A percentile compares a stretch with the other conserved stretches of the same genome.
phyloP scores from a whole-genome alignment of 2,797 vertebrate genomes.

The Spatula clypeata region DNA sequence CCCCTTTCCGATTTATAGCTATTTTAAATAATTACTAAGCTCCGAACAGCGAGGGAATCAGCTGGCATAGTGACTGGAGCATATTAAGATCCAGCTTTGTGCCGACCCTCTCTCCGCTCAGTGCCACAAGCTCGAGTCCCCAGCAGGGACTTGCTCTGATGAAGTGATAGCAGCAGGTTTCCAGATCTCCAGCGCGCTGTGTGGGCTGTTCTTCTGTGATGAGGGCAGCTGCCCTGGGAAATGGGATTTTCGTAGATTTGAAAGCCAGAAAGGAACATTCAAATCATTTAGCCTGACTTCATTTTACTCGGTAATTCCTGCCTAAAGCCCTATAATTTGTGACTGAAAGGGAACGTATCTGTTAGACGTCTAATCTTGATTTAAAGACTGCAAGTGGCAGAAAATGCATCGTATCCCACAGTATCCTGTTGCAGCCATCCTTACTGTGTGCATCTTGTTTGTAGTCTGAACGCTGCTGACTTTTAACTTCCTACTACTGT shows the following conservation, averaged over 20 bases:
- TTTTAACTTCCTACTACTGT: neutral
- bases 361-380: neutral
- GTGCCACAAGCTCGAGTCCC: constrained; percentile 60
- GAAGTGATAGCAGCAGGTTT: constrained; percentile 72
- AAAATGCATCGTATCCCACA: neutral
- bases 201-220: constrained; percentile 65
- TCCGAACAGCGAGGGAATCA: constrained; percentile 68
- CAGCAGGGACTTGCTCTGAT: constrained; percentile 64
- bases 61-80: constrained; percentile 47
- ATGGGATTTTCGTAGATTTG: constrained; percentile 49
- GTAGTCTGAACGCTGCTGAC: neutral
- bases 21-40: constrained; percentile 79
- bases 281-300: constrained; percentile 44
- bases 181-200: constrained; percentile 69
- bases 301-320: neutral
- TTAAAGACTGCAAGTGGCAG: neutral
- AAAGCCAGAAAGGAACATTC: constrained; percentile 50
- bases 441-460: neutral
- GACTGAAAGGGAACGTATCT: constrained; percentile 14
- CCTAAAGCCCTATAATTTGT: neutral
- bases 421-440: rapidly evolving
- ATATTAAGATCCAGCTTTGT: constrained; percentile 51
- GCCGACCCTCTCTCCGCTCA: neutral
- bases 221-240: constrained; percentile 73
- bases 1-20: constrained; percentile 63